Evolutionary conservation across 2,113 vertebrate species (phyloP), one percentile per base, ranked within the genome.

Genomic region (Vidua chalybeata): DNA sequence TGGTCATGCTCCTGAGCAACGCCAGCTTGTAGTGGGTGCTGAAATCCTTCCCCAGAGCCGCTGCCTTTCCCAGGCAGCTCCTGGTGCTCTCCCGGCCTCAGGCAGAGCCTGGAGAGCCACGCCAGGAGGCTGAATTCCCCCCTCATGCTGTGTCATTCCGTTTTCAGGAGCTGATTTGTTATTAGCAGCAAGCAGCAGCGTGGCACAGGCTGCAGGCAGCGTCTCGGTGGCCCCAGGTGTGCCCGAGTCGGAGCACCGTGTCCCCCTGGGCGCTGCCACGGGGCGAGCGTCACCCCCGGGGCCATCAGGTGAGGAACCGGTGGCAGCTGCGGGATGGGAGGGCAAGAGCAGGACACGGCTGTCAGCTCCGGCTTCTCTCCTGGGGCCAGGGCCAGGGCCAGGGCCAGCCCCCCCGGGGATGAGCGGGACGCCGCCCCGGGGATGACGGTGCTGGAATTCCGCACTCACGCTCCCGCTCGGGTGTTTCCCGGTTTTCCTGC

Each of bases 121-220:
- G 1, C 11, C 56, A 17, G 6, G 66, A 2, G 1, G 26, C 20
- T 8, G 45, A 41, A 41, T 48, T 7, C 2, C 45, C 39, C 43
- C 33, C 58, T 10, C 2, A 0, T 16, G 37, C 48, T 0, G 1
- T 10, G 27, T 2, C 46, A 6, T 21, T 16, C 27, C 6, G 0
- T 55, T 68, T 33, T 11, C 68, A 58, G 69, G 67, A 64, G 23
- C 27, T 43, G 56, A 33, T 79, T 51, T 24, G 4, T 24, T 1
- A 3, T 14, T 1, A 74, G 64, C 55, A 8, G 2, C 73, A 3
- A 15, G 84, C 12, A 49, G 56, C 72, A 41, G 63, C 7, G 6
- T 4, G 81, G 69, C 84, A 37, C 49, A 0, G 64, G 72, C 82
- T 10, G 68, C 39, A 10, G 5, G 76, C 43, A 75, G 43, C 13